Base-by-base conservation (phyloP, 2,888 invertebrate genomes). In the Apotomis betuletana region DNA sequence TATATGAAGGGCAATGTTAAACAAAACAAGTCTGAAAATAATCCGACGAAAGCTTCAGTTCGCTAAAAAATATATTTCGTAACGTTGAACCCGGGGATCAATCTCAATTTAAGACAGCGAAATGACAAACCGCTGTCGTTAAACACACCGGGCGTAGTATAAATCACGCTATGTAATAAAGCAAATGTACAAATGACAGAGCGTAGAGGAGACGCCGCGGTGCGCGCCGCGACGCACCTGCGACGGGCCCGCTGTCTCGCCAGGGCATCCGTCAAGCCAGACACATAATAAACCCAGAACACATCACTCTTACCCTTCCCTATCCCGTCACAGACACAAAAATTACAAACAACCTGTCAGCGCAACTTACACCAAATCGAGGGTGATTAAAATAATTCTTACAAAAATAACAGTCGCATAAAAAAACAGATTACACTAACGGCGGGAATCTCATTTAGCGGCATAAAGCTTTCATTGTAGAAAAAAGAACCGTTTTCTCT, bases 101-200 rank as follows among this genome's bases (percentile, higher is more conserved):
- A 92, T 92, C 92, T 92, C 92, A 92, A 92, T 92, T 92, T 91
- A 88, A 92, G 91, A 89, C 86, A 87, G 83, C 84, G 87, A 91
- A 91, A 91, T 91, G 91, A 91, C 91, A 91, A 88, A 89, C 85
- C 87, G 87, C 85, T 89, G 90, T 92, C 91, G 92, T 92, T 92
- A 92, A 90, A 90, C 91, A 85, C 91, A 92, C 91, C 91, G 87
- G 91, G 88, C 85, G 84, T 85, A 85, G 83, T 87, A 92, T 93
- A 92, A 91, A 92, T 92, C 92, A 91, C 88, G 83, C 82, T 80
- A 83, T 81, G 90, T 90, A 91, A 92, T 91, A 91, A 91, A 89
- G 88, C 86, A 87, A 89, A 87, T 83, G 88, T 90, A 90, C 88
- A 90, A 90, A 90, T 88, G 88, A 90, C 86, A 75, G 75, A 79